phyloP scores from a whole-genome alignment of 2,797 vertebrate species.

The Manis pentadactyla region DNA sequence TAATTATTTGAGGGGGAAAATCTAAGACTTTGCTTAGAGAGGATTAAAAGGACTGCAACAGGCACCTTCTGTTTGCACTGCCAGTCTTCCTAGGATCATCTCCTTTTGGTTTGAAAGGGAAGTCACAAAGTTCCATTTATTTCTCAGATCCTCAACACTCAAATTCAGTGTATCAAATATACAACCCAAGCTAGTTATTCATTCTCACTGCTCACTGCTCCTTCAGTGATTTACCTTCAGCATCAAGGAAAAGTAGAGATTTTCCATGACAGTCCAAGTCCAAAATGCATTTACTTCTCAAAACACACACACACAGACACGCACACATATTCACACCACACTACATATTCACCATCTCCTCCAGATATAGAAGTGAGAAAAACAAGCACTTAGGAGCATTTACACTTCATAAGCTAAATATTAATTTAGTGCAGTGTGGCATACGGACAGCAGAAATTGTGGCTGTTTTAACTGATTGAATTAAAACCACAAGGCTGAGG shows the following conservation, averaged over 20 bases:
- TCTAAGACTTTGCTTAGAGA: slow-evolving; percentile 45
- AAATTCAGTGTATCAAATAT: background rate
- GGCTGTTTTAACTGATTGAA: slow-evolving; percentile 75
- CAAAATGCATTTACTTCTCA: slow-evolving; percentile 50
- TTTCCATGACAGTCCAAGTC: background rate
- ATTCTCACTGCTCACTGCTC: background rate
- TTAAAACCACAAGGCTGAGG: slow-evolving; percentile 66
- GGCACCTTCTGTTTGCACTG: background rate
- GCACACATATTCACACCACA: background rate
- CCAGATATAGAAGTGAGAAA: slow-evolving; percentile 27
- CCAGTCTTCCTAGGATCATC: background rate
- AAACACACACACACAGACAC: background rate
- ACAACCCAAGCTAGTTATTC: background rate
- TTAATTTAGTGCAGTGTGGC: slow-evolving; percentile 56
- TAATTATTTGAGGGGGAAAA: background rate
- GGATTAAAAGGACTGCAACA: slow-evolving; percentile 24
- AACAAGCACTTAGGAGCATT: slow-evolving; percentile 57
- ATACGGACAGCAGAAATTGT: slow-evolving; percentile 74
- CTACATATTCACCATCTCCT: background rate
- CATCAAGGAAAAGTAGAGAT: slow-evolving; percentile 20
- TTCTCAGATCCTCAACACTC: background rate
- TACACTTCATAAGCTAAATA: slow-evolving; percentile 60
- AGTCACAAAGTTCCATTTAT: background rate
- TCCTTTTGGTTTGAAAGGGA: background rate
- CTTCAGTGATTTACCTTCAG: background rate